Percentiles rank a stretch among this genome's conserved stretches.
phyloP scores from a whole-genome alignment of 2,888 invertebrate species.

The Troides oblongomaculatus region DNA sequence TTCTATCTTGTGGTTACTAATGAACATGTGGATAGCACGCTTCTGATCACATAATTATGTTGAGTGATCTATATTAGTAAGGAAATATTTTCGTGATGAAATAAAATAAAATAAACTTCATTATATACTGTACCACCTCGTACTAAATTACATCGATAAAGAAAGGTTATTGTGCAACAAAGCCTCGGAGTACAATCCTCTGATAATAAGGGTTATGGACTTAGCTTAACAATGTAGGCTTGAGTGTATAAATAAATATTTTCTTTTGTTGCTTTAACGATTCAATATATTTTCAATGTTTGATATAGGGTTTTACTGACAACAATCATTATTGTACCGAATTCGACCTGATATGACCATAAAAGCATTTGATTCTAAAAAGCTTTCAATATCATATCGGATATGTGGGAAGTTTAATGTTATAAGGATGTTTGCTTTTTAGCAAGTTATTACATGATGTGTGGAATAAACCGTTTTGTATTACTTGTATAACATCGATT shows the following conservation, averaged over 20 bases:
- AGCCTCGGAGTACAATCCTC: not conserved
- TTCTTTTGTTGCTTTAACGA: not conserved
- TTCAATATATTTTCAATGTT: not conserved
- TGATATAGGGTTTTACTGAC: not conserved
- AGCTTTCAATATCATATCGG: not conserved
- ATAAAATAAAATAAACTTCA: no score
- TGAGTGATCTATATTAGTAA: not conserved
- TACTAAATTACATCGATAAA: not conserved
- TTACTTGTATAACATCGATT: no score
- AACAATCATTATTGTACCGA: not conserved
- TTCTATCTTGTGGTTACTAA: constrained; percentile 1
- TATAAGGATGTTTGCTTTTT: not conserved
- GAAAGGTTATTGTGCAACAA: not conserved
- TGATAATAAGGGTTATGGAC: not conserved
- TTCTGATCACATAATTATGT: not conserved
- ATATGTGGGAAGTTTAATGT: not conserved
- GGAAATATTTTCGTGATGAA: not conserved
- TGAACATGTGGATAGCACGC: not conserved
- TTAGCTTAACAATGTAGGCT: not conserved
- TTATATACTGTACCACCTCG: no score
- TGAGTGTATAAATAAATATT: not conserved
- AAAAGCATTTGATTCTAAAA: not conserved
- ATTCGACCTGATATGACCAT: not conserved
- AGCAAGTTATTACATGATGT: no score
- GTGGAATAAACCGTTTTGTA: no score